A percentile compares a stretch with the other conserved stretches of the same genome.
These are phyloP conservation scores for Papilio dardanus DNA, from an alignment of 1,140 invertebrate species.

Conservation along the genomic window DNA sequence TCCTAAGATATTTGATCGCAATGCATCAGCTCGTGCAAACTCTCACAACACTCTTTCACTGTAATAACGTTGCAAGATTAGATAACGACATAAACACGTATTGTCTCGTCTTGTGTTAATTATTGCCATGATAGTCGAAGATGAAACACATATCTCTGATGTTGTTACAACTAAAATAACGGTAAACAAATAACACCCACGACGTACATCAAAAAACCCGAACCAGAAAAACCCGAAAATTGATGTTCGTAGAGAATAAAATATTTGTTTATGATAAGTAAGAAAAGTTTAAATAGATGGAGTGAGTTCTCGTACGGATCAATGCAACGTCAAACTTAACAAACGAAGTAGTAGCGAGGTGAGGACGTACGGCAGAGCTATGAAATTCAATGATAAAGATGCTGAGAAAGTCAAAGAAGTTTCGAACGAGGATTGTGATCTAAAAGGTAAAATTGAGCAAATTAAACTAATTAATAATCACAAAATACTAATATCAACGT, in stretches of 20 bases:
- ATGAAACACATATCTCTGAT: background rate
- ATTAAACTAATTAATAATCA: background rate
- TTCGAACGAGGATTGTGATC: background rate
- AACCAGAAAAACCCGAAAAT: too few species aligned
- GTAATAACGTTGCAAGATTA: background rate
- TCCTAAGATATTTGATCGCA: too few species aligned
- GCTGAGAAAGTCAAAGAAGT: background rate
- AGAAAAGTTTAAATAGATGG: background rate
- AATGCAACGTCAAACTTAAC: conserved; percentile 4
- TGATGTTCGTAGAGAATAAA: background rate
- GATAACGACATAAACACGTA: background rate
- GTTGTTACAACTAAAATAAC: background rate
- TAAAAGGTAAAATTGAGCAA: background rate
- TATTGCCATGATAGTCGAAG: background rate
- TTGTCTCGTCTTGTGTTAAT: background rate
- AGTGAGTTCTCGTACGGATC: background rate
- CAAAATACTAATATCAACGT: background rate
- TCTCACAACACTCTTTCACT: background rate
- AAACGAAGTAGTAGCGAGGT: background rate
- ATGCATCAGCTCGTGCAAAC: too few species aligned
- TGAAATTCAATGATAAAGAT: background rate
- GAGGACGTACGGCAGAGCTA: background rate
- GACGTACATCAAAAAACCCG: too few species aligned
- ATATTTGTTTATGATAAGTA: conserved; percentile 38
- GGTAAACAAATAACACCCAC: background rate